A percentile compares a stretch with the other conserved stretches of the same genome.
These are phyloP conservation scores for Salvelinus fontinalis DNA, from an alignment of 2,113 vertebrate species.

Conservation along the genomic window DNA sequence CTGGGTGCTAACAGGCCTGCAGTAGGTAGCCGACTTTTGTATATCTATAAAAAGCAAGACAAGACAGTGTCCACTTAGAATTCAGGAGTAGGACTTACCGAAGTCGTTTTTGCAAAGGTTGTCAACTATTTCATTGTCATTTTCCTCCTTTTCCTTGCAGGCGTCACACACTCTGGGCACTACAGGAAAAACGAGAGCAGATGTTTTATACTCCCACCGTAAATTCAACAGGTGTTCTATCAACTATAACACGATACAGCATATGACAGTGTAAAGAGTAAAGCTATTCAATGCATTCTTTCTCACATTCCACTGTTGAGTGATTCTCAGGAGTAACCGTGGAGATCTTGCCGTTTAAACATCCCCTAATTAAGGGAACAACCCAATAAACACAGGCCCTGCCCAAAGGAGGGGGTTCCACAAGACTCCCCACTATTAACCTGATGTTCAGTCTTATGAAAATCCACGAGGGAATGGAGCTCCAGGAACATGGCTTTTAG, in stretches of 20 bases:
- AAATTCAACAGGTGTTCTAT: neutral
- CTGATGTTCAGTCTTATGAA: neutral
- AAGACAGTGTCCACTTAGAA: neutral
- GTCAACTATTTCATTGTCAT: constrained; percentile 97
- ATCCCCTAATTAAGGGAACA: neutral
- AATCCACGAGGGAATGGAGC: neutral
- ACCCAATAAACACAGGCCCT: neutral
- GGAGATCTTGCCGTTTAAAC: neutral
- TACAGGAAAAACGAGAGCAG: constrained; percentile 60
- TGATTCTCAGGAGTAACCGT: neutral
- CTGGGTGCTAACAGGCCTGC: neutral
- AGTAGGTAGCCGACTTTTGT: too few relatives aligned
- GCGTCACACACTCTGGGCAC: constrained; percentile 94
- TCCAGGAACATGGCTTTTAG: neutral
- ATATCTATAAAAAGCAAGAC: neutral
- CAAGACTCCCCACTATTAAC: neutral
- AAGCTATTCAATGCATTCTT: neutral
- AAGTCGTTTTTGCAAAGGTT: constrained; percentile 98
- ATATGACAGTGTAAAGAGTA: neutral
- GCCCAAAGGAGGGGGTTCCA: neutral
- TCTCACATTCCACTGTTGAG: neutral
- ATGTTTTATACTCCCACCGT: neutral
- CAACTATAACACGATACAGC: neutral
- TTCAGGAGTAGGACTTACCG: constrained; percentile 78
- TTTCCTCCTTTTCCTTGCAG: constrained; percentile 90